Evolutionary conservation across 2,888 invertebrate genomes (phyloP).

Genomic region (Brachynemurus nebulosus): DNA sequence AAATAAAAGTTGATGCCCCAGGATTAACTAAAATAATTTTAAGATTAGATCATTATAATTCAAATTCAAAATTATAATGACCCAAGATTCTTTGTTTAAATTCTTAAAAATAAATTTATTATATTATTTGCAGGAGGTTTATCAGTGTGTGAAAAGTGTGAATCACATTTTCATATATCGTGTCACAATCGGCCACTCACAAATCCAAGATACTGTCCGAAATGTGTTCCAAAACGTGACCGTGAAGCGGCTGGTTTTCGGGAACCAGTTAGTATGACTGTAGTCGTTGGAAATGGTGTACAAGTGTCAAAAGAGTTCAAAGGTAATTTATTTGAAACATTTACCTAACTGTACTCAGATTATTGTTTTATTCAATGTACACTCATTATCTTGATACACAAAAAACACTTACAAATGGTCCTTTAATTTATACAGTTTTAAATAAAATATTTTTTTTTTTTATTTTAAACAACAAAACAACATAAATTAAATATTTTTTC

Average conservation of each 20-base stretch:
- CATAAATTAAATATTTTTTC: too few relatives aligned
- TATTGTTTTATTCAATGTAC: background rate
- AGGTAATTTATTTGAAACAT: conserved; percentile 2
- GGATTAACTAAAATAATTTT: too few relatives aligned
- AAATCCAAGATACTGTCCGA: conserved; percentile 34
- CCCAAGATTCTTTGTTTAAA: too few relatives aligned
- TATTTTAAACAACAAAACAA: too few relatives aligned
- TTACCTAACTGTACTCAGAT: background rate
- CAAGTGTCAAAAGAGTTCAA: conserved; percentile 4
- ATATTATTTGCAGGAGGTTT: conserved; percentile 31
- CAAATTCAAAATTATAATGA: conserved; percentile 4
- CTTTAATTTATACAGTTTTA: too few relatives aligned
- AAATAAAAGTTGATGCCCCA: too few relatives aligned
- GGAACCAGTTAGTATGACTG: conserved; percentile 7
- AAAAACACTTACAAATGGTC: background rate
- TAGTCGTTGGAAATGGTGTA: conserved; percentile 3
- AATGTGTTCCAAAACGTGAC: conserved; percentile 26
- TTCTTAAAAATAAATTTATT: too few relatives aligned
- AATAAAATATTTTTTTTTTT: too few relatives aligned
- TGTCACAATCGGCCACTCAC: conserved; percentile 36
- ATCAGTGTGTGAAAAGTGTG: conserved; percentile 35
- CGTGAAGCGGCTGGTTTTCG: conserved; percentile 1
- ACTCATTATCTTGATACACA: background rate
- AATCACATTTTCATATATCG: conserved; percentile 35
- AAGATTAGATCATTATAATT: background rate